Evolutionary conservation across 2,888 invertebrate species (phyloP).

Genomic region (Anaspis maculata): DNA sequence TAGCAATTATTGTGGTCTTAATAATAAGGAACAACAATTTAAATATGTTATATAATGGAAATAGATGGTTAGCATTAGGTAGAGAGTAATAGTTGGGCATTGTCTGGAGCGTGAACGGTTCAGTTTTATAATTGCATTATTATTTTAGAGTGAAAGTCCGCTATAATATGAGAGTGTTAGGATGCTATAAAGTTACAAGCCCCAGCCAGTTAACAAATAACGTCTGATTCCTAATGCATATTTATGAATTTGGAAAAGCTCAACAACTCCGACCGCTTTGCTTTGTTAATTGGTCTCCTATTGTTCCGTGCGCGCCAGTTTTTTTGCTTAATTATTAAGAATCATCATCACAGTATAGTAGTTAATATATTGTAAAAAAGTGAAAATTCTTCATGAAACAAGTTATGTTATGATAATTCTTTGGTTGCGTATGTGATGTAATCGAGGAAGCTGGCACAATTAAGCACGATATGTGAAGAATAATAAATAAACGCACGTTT

Average conservation of each 20-base stretch:
- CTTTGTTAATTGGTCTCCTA: no score
- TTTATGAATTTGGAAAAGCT: slow-evolving; percentile 9
- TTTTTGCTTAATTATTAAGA: no score
- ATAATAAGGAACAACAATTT: slow-evolving; percentile 23
- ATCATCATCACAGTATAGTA: no score
- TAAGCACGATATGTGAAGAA: no score
- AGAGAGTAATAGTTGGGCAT: slow-evolving; percentile 20
- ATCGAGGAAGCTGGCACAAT: no score
- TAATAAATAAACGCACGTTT: no score
- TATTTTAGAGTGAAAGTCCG: slow-evolving; percentile 16
- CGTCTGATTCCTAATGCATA: slow-evolving; percentile 3
- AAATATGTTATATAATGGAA: slow-evolving; percentile 17
- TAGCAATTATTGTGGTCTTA: slow-evolving; percentile 9
- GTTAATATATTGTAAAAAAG: no score
- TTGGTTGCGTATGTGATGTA: no score
- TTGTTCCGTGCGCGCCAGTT: no score
- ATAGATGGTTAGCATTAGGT: slow-evolving; percentile 20
- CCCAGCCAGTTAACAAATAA: background rate
- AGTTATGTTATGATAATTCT: no score
- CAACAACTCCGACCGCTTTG: slow-evolving; percentile 18
- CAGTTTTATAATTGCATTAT: slow-evolving; percentile 18
- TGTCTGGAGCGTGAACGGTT: slow-evolving; percentile 20
- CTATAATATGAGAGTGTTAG: slow-evolving; percentile 5
- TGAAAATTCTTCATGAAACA: no score
- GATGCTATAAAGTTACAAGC: slow-evolving; percentile 8